These are phyloP conservation scores for Clunio marinus DNA, from an alignment of 2,888 invertebrate genomes.

Conservation along the genomic window DNA sequence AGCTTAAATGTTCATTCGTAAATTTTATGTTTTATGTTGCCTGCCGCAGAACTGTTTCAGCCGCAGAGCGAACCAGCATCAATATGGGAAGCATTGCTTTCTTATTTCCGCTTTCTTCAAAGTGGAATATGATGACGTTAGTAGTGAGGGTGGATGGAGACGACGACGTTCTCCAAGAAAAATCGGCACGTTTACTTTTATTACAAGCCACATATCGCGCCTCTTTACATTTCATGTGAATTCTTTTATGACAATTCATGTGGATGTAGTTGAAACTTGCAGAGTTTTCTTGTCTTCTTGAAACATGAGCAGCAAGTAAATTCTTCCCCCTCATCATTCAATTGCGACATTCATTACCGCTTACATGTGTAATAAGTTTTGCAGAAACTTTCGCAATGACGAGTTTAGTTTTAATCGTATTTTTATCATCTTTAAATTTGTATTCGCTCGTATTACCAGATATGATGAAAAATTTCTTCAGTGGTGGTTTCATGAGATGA, in stretches of 20 bases:
- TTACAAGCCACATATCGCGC: background rate
- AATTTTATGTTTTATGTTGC: conserved; percentile 31
- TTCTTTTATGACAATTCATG: no score
- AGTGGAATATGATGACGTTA: conserved; percentile 21
- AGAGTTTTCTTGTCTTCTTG: no score
- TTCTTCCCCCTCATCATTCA: background rate
- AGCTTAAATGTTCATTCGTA: background rate
- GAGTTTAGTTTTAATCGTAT: conserved; percentile 7
- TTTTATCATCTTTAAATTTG: background rate
- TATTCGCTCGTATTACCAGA: background rate
- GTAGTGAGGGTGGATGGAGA: background rate
- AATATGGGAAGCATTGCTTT: no score
- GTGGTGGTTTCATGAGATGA: background rate
- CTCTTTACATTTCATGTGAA: no score
- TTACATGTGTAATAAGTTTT: conserved; percentile 11
- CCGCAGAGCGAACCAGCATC: no score
- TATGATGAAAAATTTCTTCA: background rate
- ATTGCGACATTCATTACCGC: conserved; percentile 17
- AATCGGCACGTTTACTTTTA: conserved; percentile 13
- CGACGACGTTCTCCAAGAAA: background rate
- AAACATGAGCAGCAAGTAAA: background rate
- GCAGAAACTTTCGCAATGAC: background rate
- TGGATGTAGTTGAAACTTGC: no score
- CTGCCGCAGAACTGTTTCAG: conserved; percentile 19
- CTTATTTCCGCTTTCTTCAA: no score